A percentile compares a stretch with the other conserved stretches of the same genome.
These are phyloP conservation scores for Toxotes lorentzi DNA, from an alignment of 2,797 vertebrate genomes.

Conservation along the genomic window DNA sequence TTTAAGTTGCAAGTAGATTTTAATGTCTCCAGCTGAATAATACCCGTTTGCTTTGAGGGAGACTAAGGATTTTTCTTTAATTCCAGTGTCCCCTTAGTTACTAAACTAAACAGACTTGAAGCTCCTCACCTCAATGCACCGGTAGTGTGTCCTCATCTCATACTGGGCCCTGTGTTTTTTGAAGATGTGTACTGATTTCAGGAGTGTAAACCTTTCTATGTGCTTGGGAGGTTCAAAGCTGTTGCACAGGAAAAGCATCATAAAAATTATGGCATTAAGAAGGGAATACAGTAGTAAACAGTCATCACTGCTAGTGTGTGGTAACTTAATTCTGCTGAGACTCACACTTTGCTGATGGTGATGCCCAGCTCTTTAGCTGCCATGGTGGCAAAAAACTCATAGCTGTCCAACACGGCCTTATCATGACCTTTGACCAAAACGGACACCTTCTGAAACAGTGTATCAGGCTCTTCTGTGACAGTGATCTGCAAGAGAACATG, in stretches of 20 bases:
- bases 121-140: constrained; percentile 88
- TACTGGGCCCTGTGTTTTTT: constrained; percentile 99
- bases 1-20: not conserved
- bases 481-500: constrained; percentile 82
- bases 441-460: constrained; percentile 89
- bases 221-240: constrained; percentile 89
- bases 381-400: constrained; percentile 92
- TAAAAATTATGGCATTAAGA: not conserved
- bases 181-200: constrained; percentile 97
- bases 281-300: not conserved
- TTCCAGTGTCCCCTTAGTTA: not conserved
- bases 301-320: not conserved
- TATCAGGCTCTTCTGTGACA: constrained; percentile 91
- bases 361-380: constrained; percentile 94
- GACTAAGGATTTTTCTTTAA: not conserved
- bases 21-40: not conserved
- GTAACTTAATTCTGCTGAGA: constrained; percentile 35
- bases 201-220: constrained; percentile 90
- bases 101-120: not conserved
- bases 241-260: constrained; percentile 9
- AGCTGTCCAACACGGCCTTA: constrained; percentile 93
- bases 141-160: constrained; percentile 96
- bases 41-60: not conserved
- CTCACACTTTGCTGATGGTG: constrained; percentile 91
- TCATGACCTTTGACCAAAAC: constrained; percentile 95